These are phyloP conservation scores for Gadopsis marmoratus DNA, from an alignment of 2,797 vertebrate genomes.

Conservation along the genomic window DNA sequence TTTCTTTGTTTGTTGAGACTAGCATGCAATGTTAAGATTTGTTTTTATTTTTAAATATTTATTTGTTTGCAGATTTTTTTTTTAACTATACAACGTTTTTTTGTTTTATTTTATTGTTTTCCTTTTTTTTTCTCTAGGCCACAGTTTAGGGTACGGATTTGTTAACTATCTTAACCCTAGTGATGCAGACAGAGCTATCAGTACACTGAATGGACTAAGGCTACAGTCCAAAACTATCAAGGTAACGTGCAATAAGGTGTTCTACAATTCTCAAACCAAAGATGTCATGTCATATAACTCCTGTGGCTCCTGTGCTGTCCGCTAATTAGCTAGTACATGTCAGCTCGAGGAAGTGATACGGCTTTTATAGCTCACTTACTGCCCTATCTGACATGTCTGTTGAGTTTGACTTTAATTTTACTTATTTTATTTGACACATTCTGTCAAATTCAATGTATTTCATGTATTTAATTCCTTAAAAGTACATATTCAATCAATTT, in stretches of 20 bases:
- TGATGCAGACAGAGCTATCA: slow-evolving; percentile 99
- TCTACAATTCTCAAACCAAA: slow-evolving; percentile 88
- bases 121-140: slow-evolving; percentile 89
- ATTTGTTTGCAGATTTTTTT: slow-evolving; percentile 85
- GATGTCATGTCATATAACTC: slow-evolving; percentile 84
- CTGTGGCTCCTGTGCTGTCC: slow-evolving; percentile 79
- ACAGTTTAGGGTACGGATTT: slow-evolving; percentile 98
- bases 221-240: slow-evolving; percentile 99
- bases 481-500: slow-evolving; percentile 36
- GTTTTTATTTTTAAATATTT: slow-evolving; percentile 84
- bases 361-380: slow-evolving; percentile 72
- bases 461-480: slow-evolving; percentile 37
- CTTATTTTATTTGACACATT: slow-evolving; percentile 58
- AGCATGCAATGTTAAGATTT: slow-evolving; percentile 85
- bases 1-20: slow-evolving; percentile 73
- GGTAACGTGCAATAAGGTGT: slow-evolving; percentile 92
- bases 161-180: slow-evolving; percentile 99
- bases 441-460: slow-evolving; percentile 43
- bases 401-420: slow-evolving; percentile 68
- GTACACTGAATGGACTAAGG: slow-evolving; percentile 98
- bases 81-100: slow-evolving; percentile 84
- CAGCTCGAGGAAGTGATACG: slow-evolving; percentile 68
- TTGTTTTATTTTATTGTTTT: slow-evolving; percentile 87
- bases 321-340: slow-evolving; percentile 79
- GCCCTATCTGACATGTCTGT: slow-evolving; percentile 68